These are phyloP conservation scores for Zhuqinia jingwanae DNA, from an alignment of 2,888 invertebrate genomes.

Conservation along the genomic window DNA sequence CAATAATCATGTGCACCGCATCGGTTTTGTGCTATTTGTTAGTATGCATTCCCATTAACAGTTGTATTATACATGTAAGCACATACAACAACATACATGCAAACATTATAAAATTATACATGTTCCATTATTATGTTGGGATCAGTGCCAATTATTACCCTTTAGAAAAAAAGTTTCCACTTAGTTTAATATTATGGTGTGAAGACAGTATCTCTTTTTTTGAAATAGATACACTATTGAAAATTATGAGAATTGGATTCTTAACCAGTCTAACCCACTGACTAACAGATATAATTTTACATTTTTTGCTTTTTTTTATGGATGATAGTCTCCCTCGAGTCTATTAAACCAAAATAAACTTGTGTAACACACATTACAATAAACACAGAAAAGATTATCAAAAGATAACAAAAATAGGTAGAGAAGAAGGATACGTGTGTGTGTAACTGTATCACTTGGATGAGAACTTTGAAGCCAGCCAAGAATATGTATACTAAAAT, in stretches of 20 bases:
- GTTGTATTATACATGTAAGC: neutral
- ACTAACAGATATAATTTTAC: neutral
- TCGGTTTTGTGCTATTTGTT: conserved; percentile 1
- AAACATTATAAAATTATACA: neutral
- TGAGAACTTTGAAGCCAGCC: neutral
- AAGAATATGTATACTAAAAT: too few species aligned
- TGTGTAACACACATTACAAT: neutral
- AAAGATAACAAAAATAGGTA: neutral
- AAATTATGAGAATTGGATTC: conserved; percentile 19
- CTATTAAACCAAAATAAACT: neutral
- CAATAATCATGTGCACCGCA: neutral
- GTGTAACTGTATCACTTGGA: too few species aligned
- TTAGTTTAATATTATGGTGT: conserved; percentile 37
- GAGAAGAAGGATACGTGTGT: neutral
- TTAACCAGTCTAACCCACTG: neutral
- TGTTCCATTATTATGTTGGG: conserved; percentile 27
- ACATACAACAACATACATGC: neutral
- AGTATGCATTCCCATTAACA: neutral
- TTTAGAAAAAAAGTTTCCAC: conserved; percentile 10
- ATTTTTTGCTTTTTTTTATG: conserved; percentile 23
- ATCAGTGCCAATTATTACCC: conserved; percentile 27
- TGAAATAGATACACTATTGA: conserved; percentile 7
- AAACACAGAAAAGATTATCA: neutral
- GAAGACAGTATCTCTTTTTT: conserved; percentile 21
- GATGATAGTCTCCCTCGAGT: neutral